A percentile compares a stretch with the other conserved stretches of the same genome.
Conservation (phyloP, 1,140 invertebrate genomes). For the Nasonia longicornis region DNA sequence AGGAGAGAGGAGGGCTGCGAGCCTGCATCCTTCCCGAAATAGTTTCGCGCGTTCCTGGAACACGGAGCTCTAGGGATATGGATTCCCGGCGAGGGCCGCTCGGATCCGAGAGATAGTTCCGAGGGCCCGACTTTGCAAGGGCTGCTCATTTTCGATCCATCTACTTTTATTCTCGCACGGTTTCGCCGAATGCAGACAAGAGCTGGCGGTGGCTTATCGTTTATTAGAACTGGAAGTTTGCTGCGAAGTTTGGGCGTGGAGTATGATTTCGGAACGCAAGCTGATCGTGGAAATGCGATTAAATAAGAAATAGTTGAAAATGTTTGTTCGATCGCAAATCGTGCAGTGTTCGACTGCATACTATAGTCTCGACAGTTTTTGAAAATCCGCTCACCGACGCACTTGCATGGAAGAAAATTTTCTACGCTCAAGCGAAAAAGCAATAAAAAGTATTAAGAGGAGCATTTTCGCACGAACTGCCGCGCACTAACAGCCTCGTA, state of each 20-base stretch:
- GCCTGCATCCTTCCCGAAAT: slow-evolving; percentile 28
- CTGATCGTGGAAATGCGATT: too few species aligned
- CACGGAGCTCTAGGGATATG: not conserved
- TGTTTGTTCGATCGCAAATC: too few species aligned
- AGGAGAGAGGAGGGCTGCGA: not conserved
- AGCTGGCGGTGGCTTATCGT: not conserved
- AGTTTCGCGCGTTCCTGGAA: slow-evolving; percentile 40
- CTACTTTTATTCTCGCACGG: slow-evolving; percentile 1
- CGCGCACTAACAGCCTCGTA: slow-evolving; percentile 46
- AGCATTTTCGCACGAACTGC: slow-evolving; percentile 10
- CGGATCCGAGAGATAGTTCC: not conserved
- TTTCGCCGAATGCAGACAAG: not conserved
- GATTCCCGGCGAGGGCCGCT: not conserved
- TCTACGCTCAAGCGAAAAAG: not conserved
- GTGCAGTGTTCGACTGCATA: not conserved
- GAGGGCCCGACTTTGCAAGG: not conserved
- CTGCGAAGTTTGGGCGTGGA: too few species aligned
- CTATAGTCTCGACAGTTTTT: not conserved
- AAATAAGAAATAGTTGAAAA: too few species aligned
- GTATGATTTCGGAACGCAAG: too few species aligned
- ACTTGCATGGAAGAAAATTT: not conserved
- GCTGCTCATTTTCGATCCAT: not conserved
- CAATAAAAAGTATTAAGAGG: not conserved
- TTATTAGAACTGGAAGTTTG: too few species aligned
- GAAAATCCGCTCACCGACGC: not conserved